Evolutionary conservation across 2,113 vertebrate genomes (phyloP).

Genomic region (Larimichthys crocea): DNA sequence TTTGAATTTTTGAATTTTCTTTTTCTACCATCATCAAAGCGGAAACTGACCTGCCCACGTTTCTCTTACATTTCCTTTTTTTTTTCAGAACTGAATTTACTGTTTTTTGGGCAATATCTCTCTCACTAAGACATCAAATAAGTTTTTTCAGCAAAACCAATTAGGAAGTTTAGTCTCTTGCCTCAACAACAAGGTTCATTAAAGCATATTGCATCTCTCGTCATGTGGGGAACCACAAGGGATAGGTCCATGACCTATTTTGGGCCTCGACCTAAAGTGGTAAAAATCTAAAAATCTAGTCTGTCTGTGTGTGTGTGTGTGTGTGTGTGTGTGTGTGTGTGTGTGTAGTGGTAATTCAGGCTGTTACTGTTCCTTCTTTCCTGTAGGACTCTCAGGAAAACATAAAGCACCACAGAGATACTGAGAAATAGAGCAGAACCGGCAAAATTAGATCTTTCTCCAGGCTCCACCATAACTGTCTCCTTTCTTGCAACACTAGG

Average conservation of each 20-base stretch:
- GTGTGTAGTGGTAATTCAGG: conserved; percentile 18
- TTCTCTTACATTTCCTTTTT: neutral
- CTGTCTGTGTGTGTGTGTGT: neutral
- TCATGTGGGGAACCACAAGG: conserved; percentile 46
- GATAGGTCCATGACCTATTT: conserved; percentile 62
- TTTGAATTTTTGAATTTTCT: neutral
- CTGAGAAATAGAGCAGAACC: conserved; percentile 76
- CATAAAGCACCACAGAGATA: conserved; percentile 59
- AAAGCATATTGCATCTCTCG: conserved; percentile 49
- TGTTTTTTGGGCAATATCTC: conserved; percentile 6
- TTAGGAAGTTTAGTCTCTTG: conserved; percentile 46
- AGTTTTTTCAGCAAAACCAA: conserved; percentile 47
- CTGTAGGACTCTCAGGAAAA: conserved; percentile 56
- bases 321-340: neutral
- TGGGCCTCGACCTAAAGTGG: conserved; percentile 47
- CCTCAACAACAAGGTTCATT: conserved; percentile 54
- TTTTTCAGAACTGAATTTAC: neutral
- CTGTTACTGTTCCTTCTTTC: conserved; percentile 31
- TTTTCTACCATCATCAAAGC: neutral
- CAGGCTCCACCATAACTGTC: conserved; percentile 40
- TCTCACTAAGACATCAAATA: conserved; percentile 12
- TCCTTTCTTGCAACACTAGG: conserved; percentile 46
- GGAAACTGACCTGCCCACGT: neutral
- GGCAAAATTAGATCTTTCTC: conserved; percentile 66
- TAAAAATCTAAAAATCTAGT: conserved; percentile 9